phyloP scores from a whole-genome alignment of 1,140 invertebrate genomes.

The Neodiprion lecontei region DNA sequence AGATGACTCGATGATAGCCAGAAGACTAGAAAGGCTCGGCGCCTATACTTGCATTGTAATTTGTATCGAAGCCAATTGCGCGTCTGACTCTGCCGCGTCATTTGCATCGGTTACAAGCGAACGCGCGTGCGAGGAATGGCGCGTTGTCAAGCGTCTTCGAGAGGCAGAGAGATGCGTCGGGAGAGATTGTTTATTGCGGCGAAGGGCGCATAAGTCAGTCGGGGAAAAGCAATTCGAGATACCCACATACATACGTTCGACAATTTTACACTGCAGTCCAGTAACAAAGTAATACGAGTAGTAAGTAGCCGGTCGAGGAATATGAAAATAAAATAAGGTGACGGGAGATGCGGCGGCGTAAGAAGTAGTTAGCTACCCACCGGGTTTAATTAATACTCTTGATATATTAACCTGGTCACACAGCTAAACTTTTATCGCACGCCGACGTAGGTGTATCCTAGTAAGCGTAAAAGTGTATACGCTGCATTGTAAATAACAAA shows the following conservation, averaged over 20 bases:
- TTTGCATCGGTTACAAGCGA: slow-evolving; percentile 13
- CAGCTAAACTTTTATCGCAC: background rate
- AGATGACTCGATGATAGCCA: slow-evolving; percentile 18
- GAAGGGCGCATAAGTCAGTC: background rate
- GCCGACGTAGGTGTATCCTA: background rate
- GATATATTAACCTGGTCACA: slow-evolving; percentile 1
- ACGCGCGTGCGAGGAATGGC: background rate
- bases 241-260: background rate
- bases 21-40: slow-evolving; percentile 10
- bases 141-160: background rate
- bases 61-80: slow-evolving; percentile 17
- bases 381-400: slow-evolving; percentile 1
- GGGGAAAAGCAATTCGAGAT: background rate
- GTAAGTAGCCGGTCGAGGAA: background rate
- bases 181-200: background rate
- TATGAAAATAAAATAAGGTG: background rate
- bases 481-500: background rate
- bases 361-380: slow-evolving; percentile 1
- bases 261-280: background rate
- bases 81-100: background rate
- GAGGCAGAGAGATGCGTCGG: background rate
- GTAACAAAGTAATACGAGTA: slow-evolving; percentile 3
- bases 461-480: background rate
- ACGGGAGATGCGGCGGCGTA: background rate
- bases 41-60: slow-evolving; percentile 14